Conservation (phyloP, 2,888 invertebrate species). For the Acanthosepion esculentum region DNA sequence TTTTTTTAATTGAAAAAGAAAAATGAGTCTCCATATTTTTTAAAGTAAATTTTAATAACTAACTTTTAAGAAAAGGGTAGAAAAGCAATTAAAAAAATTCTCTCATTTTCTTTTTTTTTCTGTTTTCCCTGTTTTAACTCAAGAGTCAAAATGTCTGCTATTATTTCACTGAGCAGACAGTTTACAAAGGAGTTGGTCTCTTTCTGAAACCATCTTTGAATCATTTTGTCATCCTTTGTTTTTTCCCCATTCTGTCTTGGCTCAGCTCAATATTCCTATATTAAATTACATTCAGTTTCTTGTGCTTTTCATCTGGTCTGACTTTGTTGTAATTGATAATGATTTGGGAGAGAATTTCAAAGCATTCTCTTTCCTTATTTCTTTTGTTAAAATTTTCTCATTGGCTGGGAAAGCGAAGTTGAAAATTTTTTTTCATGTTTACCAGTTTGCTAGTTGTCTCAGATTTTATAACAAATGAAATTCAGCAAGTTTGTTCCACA, state of each 20-base stretch:
- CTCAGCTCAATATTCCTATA: neutral
- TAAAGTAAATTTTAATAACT: no score
- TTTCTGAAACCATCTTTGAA: neutral
- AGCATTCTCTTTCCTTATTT: neutral
- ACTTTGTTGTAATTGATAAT: neutral
- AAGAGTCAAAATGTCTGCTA: constrained; percentile 9
- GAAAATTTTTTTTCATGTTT: neutral
- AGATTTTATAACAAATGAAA: neutral
- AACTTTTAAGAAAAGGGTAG: neutral
- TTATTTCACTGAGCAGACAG: constrained; percentile 17
- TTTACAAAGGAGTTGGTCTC: neutral
- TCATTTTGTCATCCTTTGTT: neutral
- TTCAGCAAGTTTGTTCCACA: no score
- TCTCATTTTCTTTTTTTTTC: neutral
- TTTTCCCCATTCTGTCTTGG: neutral
- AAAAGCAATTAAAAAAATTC: neutral
- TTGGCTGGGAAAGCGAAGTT: neutral
- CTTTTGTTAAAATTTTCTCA: neutral
- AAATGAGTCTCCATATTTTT: neutral
- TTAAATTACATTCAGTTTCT: constrained; percentile 1
- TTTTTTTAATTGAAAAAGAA: neutral
- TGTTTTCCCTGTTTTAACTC: neutral
- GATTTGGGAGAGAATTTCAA: neutral
- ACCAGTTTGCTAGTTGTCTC: neutral
- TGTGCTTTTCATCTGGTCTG: neutral